Evolutionary conservation across 1,140 invertebrate species (phyloP).

Genomic region (Papilio aristodemus): DNA sequence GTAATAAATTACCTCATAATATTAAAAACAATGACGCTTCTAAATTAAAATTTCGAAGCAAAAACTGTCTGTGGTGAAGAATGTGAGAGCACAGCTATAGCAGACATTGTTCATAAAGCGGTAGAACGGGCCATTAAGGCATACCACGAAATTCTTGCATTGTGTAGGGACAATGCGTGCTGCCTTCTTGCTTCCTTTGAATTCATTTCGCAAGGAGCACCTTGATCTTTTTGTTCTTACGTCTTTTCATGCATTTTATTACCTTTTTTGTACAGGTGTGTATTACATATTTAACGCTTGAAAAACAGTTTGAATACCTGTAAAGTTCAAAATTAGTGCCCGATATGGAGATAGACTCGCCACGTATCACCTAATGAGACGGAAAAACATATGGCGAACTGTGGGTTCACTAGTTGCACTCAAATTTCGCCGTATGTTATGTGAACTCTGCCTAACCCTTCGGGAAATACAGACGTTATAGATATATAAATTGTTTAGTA

Average conservation of each 20-base stretch:
- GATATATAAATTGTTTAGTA: no score
- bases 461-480: no score
- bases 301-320: not conserved
- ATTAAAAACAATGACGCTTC: no score
- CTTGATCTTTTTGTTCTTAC: slow-evolving; percentile 30
- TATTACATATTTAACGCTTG: slow-evolving; percentile 23
- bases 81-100: slow-evolving; percentile 17
- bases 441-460: no score
- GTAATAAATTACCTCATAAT: no score
- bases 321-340: no score
- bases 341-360: no score
- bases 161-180: slow-evolving; percentile 29
- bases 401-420: no score
- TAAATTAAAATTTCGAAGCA: slow-evolving; percentile 24
- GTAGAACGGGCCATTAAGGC: slow-evolving; percentile 25
- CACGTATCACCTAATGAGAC: no score
- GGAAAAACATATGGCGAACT: no score
- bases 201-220: slow-evolving; percentile 31
- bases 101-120: slow-evolving; percentile 12
- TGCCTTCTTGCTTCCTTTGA: slow-evolving; percentile 27
- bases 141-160: slow-evolving; percentile 34
- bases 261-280: slow-evolving; percentile 17
- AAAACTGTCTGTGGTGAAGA: slow-evolving; percentile 15
- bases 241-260: slow-evolving; percentile 25
- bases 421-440: no score